Evolutionary conservation across 2,888 invertebrate species (phyloP), one percentile per base, ranked within the genome.

Genomic region (Luperina nickerlii): DNA sequence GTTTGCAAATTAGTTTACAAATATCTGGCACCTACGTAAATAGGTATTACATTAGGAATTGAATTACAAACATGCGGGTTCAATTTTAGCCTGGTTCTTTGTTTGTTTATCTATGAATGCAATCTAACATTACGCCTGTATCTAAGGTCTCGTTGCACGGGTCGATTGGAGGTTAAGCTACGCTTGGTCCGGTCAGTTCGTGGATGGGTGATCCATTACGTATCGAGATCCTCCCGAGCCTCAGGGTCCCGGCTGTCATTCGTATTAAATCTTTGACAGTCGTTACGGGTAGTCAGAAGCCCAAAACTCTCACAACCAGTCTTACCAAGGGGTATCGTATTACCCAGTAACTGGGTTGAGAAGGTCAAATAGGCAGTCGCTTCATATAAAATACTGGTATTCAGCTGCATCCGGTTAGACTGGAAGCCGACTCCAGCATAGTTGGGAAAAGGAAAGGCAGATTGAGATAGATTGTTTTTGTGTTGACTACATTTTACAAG

Each of bases 41-140:
- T 24, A 54, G 20, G 24, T 57, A 57, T 8, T 9, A 24, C 24
- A 54, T 24, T 54, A 78, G 42, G 42, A 78, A 65, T 42, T 32
- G 13, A 45, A 45, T 54, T 45, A 45, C 38, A 51, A n/a, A 24
- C 11, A 75, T 54, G 42, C 42, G 24, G 54, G 65, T 65, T 45
- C 32, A 54, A 20, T 65, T 32, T 42, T 13, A 54, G 42, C 8
- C 9, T 32, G 11, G 5, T 63, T 77, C 32, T 77, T 63, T 62
- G 9, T 20, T 48, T 51, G 20, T n/a, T 48, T 76, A n/a, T 38
- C 20, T 20, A 75, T 48, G 13, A 76, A 62, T 74, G 60, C 48
- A 8, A 38, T n/a, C 68, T 65, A 32, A 18, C 5, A 15, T n/a
- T 24, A 54, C 8, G 51, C 4, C 24, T 38, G 11, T 38, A 38